Conservation (phyloP, 2,888 invertebrate genomes). For the Clivina fossor region DNA sequence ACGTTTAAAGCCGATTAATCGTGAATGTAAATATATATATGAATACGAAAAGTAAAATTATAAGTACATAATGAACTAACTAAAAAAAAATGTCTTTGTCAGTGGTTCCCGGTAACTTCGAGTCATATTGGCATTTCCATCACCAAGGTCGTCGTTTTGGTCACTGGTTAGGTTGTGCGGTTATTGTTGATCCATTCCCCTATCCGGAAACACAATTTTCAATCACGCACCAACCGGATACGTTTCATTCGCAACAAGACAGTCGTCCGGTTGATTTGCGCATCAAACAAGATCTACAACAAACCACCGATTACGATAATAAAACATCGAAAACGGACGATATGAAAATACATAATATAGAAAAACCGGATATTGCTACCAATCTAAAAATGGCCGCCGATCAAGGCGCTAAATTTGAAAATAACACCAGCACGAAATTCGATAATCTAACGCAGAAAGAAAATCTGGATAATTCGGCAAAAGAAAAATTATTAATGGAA, state of each 20-base stretch:
- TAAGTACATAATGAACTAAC: too few species aligned
- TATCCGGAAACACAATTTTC: slow-evolving; percentile 13
- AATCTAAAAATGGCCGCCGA: not conserved
- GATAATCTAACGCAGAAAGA: too few species aligned
- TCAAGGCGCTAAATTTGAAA: not conserved
- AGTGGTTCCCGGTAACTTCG: slow-evolving; percentile 51
- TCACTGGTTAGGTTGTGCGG: slow-evolving; percentile 51
- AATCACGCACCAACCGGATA: not conserved
- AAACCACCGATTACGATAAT: slow-evolving; percentile 8
- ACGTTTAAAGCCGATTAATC: too few species aligned
- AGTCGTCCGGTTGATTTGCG: slow-evolving; percentile 21
- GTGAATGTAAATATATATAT: too few species aligned
- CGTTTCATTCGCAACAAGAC: not conserved
- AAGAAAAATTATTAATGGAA: slow-evolving; percentile 4
- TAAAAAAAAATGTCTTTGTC: not conserved
- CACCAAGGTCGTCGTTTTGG: slow-evolving; percentile 52
- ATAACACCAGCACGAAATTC: too few species aligned
- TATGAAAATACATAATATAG: slow-evolving; percentile 19
- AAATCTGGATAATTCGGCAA: not conserved
- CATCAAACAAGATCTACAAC: slow-evolving; percentile 25
- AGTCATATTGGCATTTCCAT: slow-evolving; percentile 54
- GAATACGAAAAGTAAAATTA: too few species aligned
- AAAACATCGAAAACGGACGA: slow-evolving; percentile 18
- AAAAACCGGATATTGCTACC: slow-evolving; percentile 11
- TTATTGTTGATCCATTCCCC: slow-evolving; percentile 48